Evolutionary conservation across 2,888 invertebrate genomes (phyloP), one percentile per base, ranked within the genome.

Genomic region (Drepanosiphum platanoidis): DNA sequence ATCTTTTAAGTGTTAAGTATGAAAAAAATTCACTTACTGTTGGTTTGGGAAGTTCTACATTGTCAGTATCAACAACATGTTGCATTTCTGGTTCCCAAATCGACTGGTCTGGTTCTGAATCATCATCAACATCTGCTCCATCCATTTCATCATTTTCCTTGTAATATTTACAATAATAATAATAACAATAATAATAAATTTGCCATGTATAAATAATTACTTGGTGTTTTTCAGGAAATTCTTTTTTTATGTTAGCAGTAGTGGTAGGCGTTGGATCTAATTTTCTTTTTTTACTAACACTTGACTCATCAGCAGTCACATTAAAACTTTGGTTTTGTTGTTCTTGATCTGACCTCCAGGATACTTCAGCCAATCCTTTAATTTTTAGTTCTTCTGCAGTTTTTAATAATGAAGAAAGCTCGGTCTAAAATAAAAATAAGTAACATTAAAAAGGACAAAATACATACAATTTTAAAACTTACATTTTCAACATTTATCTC

Each of bases 401-500:
- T 91, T 96, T 96, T 88, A 97, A 90, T 86, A 97, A 91, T 34
- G 96, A 95, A 36, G 96, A 94, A 88, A 97, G 90, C 89, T 96
- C 95, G 87, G 95, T 95, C 96, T 97, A 91, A 32, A 91, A 91
- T 87, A 27, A 86, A 66, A 87, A 84, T 58, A 32, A 46, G 13
- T 64, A 78, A 74, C 22, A 30, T 34, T 42, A n/a, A n/a, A n/a
- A n/a, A n/a, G n/a, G n/a, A n/a, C n/a, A n/a, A n/a, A n/a, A n/a
- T n/a, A 30, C 22, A 72, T 64, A 27, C 18, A 61, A 72, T n/a
- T 36, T 15, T 42, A 32, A 15, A 27, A 93, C 95, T 94, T 90
- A 96, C 96, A 91, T 96, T 96, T 89, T 96, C 96, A 86, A 97
- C 96, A 91, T 96, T 96, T 90, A 97, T 97, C 91, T 97, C 97